These are phyloP conservation scores for Neomorphus geoffroyi DNA, from an alignment of 2,797 vertebrate genomes.

Conservation along the genomic window DNA sequence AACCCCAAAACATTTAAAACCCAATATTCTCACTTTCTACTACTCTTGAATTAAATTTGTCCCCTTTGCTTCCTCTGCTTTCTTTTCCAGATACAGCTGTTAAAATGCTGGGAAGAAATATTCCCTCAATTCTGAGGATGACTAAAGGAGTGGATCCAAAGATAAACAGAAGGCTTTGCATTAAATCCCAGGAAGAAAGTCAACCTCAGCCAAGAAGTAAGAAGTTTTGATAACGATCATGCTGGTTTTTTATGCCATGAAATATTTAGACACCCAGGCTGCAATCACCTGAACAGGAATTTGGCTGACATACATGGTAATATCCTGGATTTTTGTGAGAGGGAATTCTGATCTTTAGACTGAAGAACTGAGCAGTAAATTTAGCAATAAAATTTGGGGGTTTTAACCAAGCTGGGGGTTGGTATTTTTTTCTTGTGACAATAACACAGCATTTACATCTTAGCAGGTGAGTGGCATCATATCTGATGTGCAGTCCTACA, in stretches of 20 bases:
- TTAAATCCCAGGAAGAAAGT: constrained; percentile 77
- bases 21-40: not conserved
- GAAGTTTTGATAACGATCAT: not conserved
- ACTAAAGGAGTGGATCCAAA: not conserved
- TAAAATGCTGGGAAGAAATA: constrained; percentile 52
- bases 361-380: not conserved
- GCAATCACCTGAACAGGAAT: not conserved
- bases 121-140: constrained; percentile 4
- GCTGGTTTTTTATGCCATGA: rapidly evolving
- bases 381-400: not conserved
- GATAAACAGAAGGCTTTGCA: constrained; percentile 76
- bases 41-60: not conserved
- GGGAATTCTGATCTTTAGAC: not conserved
- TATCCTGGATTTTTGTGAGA: not conserved
- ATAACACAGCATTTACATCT: not conserved
- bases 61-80: not conserved
- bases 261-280: not conserved
- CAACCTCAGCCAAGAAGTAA: not conserved
- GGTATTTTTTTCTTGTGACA: not conserved
- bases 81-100: constrained; percentile 60
- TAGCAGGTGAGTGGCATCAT: not conserved
- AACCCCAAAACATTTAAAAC: not conserved
- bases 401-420: not conserved
- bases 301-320: not conserved
- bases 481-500: not conserved